Evolutionary conservation across 1,140 invertebrate species (phyloP), one percentile per base, ranked within the genome.

Genomic region (Caenorhabditis latens): DNA sequence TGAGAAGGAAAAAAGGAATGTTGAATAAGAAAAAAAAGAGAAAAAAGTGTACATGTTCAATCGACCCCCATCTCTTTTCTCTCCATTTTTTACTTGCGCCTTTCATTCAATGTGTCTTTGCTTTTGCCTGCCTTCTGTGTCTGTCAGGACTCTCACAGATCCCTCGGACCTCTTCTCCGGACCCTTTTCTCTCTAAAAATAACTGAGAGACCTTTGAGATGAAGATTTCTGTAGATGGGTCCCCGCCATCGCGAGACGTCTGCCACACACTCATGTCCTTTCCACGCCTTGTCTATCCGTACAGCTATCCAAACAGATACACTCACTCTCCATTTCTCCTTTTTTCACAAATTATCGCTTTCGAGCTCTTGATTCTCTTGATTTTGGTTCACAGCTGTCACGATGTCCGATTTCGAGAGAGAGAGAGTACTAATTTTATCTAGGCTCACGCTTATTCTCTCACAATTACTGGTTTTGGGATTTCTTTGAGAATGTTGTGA

Each of bases 41-140:
- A 79, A 50, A 79, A 79, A 79, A 24, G 71, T 79, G 71, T 79
- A 79, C 71, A 79, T 50, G 71, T 79, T 79, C 71, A 79, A 79
- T 24, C 71, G 71, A 50, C 71, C 71, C 71, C 71, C 43, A 43
- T 46, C 40, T 71, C 50, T 50, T 79, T 79, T 79, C n/a, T 48
- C 43, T 48, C 71, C 43, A 24, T 50, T 79, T 79, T 79, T 79
- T 50, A 79, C 71, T 79, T 79, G 43, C 71, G 71, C 46, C 46
- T 79, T 79, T 79, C 46, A 79, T 79, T 79, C 40, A 79, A 79
- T 79, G 46, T 79, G 11, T 79, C 21, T 79, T 79, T 79, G 71
- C 71, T 79, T 79, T 79, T 79, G 32, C 71, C 71, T 50, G 71
- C 71, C 71, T 14, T 79, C 71, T 50, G 46, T 24, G 46, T 50